These are phyloP conservation scores for Craterocephalus amniculus DNA, from an alignment of 2,797 vertebrate genomes.

Conservation along the genomic window DNA sequence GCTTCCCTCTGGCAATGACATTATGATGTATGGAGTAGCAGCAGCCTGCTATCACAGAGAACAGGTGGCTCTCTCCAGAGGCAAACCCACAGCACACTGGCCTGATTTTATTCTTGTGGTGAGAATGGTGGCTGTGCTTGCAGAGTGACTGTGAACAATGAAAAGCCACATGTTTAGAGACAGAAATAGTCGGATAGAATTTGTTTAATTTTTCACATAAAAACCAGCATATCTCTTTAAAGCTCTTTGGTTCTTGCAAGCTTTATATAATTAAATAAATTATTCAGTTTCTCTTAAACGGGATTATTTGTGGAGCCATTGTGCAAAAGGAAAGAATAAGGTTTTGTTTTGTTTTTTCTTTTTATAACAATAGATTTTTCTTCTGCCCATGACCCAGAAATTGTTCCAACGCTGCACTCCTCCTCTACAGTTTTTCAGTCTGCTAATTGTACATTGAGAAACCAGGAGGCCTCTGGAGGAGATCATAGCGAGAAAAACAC, in stretches of 20 bases:
- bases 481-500: neutral
- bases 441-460: neutral
- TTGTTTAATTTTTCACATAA: neutral
- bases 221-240: neutral
- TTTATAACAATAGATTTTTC: neutral
- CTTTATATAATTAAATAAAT: neutral
- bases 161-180: neutral
- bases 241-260: neutral
- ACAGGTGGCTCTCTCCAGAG: constrained; percentile 71
- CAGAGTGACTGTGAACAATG: constrained; percentile 5
- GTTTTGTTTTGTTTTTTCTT: too few relatives aligned
- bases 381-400: neutral
- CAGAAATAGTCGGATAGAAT: neutral
- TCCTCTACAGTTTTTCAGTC: neutral
- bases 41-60: constrained; percentile 70
- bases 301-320: neutral
- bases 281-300: neutral
- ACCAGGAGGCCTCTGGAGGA: neutral
- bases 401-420: neutral
- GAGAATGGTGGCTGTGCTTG: constrained; percentile 21
- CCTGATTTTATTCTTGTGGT: constrained; percentile 56
- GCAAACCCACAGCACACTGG: constrained; percentile 50
- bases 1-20: constrained; percentile 56
- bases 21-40: constrained; percentile 70
- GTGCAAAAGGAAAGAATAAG: neutral